phyloP scores from a whole-genome alignment of 64 coral and sea anemone species.

The Trachythela sp. region DNA sequence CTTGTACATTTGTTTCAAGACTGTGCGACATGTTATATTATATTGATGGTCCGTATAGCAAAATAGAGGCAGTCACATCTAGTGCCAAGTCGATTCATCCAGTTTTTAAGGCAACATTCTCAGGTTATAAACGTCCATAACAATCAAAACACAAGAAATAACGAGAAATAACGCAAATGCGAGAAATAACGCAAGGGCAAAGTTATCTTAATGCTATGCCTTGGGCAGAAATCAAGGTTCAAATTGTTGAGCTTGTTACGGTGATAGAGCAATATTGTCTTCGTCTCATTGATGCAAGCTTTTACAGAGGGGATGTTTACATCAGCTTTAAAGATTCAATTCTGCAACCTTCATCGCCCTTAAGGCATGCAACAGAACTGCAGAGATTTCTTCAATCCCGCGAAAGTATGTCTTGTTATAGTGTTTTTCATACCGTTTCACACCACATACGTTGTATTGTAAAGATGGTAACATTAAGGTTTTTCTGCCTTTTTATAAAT shows the following conservation, averaged over 20 bases:
- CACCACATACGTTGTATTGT: too few species aligned
- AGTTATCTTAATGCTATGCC: not conserved
- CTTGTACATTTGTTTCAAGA: too few species aligned
- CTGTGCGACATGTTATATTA: too few species aligned
- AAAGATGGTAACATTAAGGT: too few species aligned
- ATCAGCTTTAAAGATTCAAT: slow-evolving; percentile 28
- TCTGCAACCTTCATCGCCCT: slow-evolving; percentile 1
- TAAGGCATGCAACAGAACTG: slow-evolving; percentile 27
- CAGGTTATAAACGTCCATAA: too few species aligned
- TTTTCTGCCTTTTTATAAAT: too few species aligned
- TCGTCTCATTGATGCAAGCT: slow-evolving; percentile 17
- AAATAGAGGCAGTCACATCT: too few species aligned
- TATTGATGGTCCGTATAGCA: too few species aligned
- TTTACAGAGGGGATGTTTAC: slow-evolving; percentile 36
- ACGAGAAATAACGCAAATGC: too few species aligned
- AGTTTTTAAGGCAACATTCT: too few species aligned
- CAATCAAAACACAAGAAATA: too few species aligned
- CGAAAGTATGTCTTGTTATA: not conserved
- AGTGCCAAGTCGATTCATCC: too few species aligned
- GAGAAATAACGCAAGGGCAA: not conserved
- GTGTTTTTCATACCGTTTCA: not conserved
- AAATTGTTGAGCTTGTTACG: not conserved
- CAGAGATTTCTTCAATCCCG: not conserved
- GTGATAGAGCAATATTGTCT: not conserved
- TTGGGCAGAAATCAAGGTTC: not conserved